Base-by-base conservation (phyloP, 2,888 invertebrate species). In the Catocala fraxini region DNA sequence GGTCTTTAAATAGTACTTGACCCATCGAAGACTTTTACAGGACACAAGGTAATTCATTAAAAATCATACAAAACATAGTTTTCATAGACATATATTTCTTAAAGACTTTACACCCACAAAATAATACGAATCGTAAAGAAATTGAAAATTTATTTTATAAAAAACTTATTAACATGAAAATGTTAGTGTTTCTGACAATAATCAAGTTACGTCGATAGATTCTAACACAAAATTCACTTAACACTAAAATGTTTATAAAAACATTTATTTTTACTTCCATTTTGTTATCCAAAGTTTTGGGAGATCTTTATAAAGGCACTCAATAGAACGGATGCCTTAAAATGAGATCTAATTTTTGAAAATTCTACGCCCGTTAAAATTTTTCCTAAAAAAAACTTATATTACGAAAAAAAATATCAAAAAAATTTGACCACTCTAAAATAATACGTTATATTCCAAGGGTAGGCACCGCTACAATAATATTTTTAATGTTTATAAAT, bases 271-370 rank as follows among this genome's bases (percentile, higher is more conserved):
- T 77, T 78, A 78, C 74, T 75, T 82, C 80, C 66, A 65, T 72
- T 78, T 72, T 77, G 73, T 79, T 77, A 86, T 85, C 89, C 89
- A 89, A 92, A 89, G 85, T 79, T 79, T 84, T 84, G 85, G 82
- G 93, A 93, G 93, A 93, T 93, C 93, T 82, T 87, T 85, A 77
- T 69, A 85, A 71, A 89, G 91, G 88, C 90, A 86, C 79, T 79
- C 76, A 80, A 75, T 80, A 79, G 70, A 69, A 62, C 56, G 15
- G 75, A 68, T 82, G 87, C 90, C 90, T 82, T 79, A 83, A 81
- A 86, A 90, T 93, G 93, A 93, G 93, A 93, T 93, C 92, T 89
- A 86, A 85, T 88, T 89, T 89, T 92, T 89, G 88, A 89, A 88
- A 88, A 84, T 84, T 85, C 85, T 82, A 87, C 86, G 79, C 87